Conservation (phyloP, 2,113 vertebrate genomes). For the Peucedramus taeniatus region DNA sequence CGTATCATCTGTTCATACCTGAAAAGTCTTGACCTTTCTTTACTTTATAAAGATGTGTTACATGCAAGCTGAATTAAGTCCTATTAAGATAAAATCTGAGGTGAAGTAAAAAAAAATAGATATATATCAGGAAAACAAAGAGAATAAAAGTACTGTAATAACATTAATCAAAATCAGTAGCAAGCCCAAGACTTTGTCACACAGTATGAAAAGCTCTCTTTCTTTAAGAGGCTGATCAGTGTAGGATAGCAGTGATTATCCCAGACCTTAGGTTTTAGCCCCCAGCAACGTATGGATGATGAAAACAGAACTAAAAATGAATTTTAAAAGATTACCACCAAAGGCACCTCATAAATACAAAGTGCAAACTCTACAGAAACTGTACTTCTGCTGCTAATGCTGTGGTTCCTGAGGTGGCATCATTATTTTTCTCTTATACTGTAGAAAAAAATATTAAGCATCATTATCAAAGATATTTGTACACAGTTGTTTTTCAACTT, state of each 20-base stretch:
- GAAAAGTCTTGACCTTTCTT: neutral
- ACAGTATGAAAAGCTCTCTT: neutral
- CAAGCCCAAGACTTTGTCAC: neutral
- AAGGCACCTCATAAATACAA: slow-evolving; percentile 8
- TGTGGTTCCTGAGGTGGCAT: neutral
- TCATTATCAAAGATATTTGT: neutral
- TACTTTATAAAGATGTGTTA: neutral
- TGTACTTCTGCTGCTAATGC: neutral
- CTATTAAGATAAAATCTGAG: neutral
- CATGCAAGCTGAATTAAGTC: neutral
- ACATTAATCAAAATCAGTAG: neutral
- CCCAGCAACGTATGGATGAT: neutral
- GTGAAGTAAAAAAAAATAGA: neutral
- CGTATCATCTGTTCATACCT: neutral
- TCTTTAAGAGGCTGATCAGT: neutral
- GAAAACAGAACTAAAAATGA: slow-evolving; percentile 17
- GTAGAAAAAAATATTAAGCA: neutral
- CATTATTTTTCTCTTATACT: neutral
- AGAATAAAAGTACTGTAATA: neutral
- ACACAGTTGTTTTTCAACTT: neutral
- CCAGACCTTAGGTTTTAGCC: neutral
- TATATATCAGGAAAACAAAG: neutral
- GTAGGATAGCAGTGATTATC: neutral
- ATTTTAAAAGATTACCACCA: slow-evolving; percentile 32
- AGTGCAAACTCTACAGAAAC: neutral